A percentile compares a stretch with the other conserved stretches of the same genome.
These are phyloP conservation scores for Cylas formicarius DNA, from an alignment of 1,140 invertebrate species.

Conservation along the genomic window DNA sequence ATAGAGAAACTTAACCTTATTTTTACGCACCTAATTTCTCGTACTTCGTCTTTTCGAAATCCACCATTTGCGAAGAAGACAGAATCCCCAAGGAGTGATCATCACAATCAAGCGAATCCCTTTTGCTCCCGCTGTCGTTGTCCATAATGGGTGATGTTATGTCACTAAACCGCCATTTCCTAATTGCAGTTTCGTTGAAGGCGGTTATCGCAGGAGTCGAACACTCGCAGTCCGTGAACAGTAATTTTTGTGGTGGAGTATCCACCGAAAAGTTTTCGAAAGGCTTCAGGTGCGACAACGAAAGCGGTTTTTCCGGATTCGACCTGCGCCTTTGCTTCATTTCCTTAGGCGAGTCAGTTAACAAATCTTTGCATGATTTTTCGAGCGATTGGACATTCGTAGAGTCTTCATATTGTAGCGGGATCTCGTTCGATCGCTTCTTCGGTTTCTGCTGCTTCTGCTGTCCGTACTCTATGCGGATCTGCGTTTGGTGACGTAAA, in stretches of 20 bases:
- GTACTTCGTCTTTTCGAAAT: no score
- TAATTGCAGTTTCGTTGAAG: no score
- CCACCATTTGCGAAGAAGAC: slow-evolving; percentile 79
- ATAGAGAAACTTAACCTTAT: no score
- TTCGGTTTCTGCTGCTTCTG: no score
- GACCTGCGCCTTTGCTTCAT: slow-evolving; percentile 19
- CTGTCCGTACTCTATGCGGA: no score
- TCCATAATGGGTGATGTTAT: not conserved
- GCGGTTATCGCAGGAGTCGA: no score
- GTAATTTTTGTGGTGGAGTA: no score
- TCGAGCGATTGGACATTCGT: slow-evolving; percentile 4
- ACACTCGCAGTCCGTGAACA: no score
- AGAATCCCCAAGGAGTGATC: slow-evolving; percentile 79
- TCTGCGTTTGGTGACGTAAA: no score
- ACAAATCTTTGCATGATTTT: slow-evolving; percentile 14
- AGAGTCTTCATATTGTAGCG: not conserved
- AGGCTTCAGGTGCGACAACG: slow-evolving; percentile 19
- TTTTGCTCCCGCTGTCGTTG: slow-evolving; percentile 25
- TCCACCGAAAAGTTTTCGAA: slow-evolving; percentile 7
- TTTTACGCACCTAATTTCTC: no score
- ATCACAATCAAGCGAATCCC: slow-evolving; percentile 43
- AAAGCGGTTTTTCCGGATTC: slow-evolving; percentile 20
- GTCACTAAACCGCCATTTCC: slow-evolving; percentile 5
- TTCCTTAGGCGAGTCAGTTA: slow-evolving; percentile 14
- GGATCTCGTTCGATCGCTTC: slow-evolving; percentile 15